Evolutionary conservation across 64 coral and sea anemone species (phyloP).

Genomic region (Platygyra sinensis): DNA sequence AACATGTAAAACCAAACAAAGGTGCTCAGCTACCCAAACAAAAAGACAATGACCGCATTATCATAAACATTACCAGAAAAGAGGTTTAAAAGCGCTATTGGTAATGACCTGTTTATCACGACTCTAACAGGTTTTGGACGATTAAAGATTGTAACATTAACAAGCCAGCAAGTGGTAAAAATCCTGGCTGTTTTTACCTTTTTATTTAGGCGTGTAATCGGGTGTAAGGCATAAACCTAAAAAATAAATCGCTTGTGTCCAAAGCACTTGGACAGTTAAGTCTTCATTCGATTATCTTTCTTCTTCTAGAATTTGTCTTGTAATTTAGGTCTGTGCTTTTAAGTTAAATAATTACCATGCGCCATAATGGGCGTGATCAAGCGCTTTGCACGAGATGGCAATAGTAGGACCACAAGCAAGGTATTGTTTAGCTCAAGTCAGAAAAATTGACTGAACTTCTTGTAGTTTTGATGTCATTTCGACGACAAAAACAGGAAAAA

Average conservation of each 20-base stretch:
- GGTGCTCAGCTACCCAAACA: background rate
- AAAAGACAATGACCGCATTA: background rate
- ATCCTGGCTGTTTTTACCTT: too few relatives aligned
- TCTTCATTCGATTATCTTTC: background rate
- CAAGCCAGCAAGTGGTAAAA: too few relatives aligned
- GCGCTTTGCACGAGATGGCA: background rate
- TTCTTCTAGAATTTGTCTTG: background rate
- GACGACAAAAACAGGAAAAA: background rate
- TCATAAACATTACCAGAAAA: background rate
- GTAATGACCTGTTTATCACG: background rate
- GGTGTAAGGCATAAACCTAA: too few relatives aligned
- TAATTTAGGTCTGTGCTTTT: background rate
- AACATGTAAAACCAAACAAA: background rate
- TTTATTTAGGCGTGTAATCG: too few relatives aligned
- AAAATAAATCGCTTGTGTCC: too few relatives aligned
- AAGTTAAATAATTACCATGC: background rate
- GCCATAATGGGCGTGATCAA: background rate
- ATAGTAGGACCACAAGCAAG: conserved; percentile 41
- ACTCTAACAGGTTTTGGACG: too few relatives aligned
- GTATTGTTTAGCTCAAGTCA: background rate
- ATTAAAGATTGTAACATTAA: too few relatives aligned
- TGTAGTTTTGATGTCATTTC: background rate
- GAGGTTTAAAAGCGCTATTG: background rate
- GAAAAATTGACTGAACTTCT: background rate
- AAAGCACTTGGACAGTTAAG: background rate